Evolutionary conservation across 2,888 invertebrate species (phyloP).

Genomic region (Rambutsinella grinnellia): DNA sequence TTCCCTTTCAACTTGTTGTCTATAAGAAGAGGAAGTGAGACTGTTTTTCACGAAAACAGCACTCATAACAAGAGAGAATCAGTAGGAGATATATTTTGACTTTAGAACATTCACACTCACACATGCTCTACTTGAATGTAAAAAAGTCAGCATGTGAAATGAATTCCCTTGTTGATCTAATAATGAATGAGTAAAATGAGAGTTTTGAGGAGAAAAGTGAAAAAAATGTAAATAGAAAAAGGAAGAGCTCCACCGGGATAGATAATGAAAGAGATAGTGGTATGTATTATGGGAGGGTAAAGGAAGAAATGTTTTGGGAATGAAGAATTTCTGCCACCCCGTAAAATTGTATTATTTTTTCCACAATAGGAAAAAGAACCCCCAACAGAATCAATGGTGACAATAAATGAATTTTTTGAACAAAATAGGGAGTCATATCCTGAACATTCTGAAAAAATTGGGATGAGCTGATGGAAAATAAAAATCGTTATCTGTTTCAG

Average conservation of each 20-base stretch:
- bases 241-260: too few relatives aligned
- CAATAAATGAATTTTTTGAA: conserved; percentile 1
- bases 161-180: conserved; percentile 34
- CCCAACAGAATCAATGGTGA: too few relatives aligned
- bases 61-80: conserved; percentile 35
- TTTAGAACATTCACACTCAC: conserved; percentile 16
- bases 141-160: conserved; percentile 50
- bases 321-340: conserved; percentile 14
- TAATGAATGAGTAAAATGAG: conserved; percentile 35
- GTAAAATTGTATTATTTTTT: conserved; percentile 32
- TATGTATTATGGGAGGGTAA: background rate
- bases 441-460: conserved; percentile 1
- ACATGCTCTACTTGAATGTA: conserved; percentile 40
- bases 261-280: conserved; percentile 6
- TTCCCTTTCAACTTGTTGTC: too few relatives aligned
- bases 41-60: conserved; percentile 43
- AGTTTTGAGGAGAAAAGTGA: conserved; percentile 32
- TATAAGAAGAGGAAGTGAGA: conserved; percentile 22
- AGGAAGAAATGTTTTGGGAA: background rate
- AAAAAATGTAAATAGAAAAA: too few relatives aligned
- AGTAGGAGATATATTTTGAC: conserved; percentile 42
- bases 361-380: too few relatives aligned
- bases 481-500: conserved; percentile 25
- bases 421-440: conserved; percentile 9
- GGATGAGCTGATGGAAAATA: background rate